Base-by-base conservation (phyloP, 2,888 invertebrate genomes). In the Drosophila dives region DNA sequence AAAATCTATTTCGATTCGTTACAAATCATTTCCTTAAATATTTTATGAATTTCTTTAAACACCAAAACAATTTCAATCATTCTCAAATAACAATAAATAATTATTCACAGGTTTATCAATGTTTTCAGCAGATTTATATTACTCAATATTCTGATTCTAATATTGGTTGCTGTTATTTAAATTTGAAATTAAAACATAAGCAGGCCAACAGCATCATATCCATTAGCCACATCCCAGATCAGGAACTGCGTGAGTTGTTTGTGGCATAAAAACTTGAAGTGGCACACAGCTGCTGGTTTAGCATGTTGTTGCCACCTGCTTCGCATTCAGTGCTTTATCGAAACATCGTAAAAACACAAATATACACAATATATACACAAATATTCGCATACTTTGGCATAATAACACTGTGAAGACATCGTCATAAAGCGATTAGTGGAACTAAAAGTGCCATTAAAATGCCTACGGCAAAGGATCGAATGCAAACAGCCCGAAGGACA, bases 371-470 rank as follows among this genome's bases (percentile, higher is more conserved):
- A 36, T 40, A 36, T 20, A 17, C 29, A 61, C 36, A 64, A 17
- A 53, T 33, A 34, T 45, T 59, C 36, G 2, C 15, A 23, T 3
- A 15, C 7, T 11, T 23, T 23, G 6, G 7, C 17, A 6, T 29
- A 38, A 56, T 45, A n/a, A 23, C 56, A 59, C 48, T 51, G 67
- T 15, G 60, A 71, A 79, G 88, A 87, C 86, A 87, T 87, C 83
- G 87, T 83, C 88, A 83, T 87, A 83, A 83, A 87, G 86, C 83
- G 86, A 83, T 83, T 87, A 83, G 88, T 74, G 72, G 70, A 83
- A 87, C 88, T 83, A 85, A 87, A 83, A 87, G 83, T 85, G 80
- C 80, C 86, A 87, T 83, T 87, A 87, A 83, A 83, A 87, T 82
- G 88, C 72, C 77, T 83, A 32, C 53, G 59, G 67, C 62, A 51